These are phyloP conservation scores for Echinometra lucunter DNA, from an alignment of 53 echinoderm and acorn worm genomes.

Conservation along the genomic window DNA sequence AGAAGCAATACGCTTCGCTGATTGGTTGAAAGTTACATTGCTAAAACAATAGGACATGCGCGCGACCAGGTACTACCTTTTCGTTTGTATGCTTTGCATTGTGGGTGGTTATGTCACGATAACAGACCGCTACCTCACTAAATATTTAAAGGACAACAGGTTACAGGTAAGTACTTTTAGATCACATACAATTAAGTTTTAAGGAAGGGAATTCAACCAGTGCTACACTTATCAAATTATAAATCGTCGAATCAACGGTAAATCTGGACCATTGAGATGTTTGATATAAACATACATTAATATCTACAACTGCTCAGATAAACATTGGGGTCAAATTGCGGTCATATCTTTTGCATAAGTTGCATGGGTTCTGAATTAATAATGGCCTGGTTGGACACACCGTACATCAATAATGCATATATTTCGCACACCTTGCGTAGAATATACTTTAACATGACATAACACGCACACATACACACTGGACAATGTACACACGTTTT, in stretches of 20 bases:
- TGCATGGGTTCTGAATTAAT: background rate
- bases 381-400: background rate
- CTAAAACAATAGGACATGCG: constrained; percentile 30
- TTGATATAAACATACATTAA: too few species aligned
- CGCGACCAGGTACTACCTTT: too few species aligned
- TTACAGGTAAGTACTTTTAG: too few species aligned
- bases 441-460: background rate
- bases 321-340: background rate
- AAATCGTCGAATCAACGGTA: too few species aligned
- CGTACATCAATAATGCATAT: background rate
- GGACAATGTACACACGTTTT: background rate
- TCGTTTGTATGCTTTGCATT: too few species aligned
- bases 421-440: background rate
- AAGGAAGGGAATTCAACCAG: too few species aligned
- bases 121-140: too few species aligned
- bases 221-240: too few species aligned
- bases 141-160: too few species aligned
- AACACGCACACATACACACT: background rate
- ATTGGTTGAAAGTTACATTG: constrained; percentile 45
- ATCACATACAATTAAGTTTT: too few species aligned
- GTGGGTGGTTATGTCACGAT: too few species aligned
- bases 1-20: constrained; percentile 23
- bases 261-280: too few species aligned
- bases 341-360: background rate
- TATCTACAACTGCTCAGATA: background rate